These are phyloP conservation scores for Aphelenchoides avenae DNA, from an alignment of 1,140 invertebrate species.

Conservation along the genomic window DNA sequence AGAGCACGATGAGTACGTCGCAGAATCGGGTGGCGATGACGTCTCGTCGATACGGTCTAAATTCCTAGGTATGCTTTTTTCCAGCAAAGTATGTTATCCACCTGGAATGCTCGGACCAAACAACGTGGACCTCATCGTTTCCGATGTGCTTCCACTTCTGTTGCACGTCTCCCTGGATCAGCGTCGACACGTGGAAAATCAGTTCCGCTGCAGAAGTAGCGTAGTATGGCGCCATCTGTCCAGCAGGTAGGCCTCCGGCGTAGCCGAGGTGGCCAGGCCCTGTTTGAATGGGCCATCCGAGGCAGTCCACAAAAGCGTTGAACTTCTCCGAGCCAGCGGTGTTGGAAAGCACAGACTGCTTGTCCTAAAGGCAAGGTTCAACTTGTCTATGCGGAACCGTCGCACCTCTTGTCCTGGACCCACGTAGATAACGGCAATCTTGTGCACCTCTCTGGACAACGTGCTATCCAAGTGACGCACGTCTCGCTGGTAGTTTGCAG, in stretches of 20 bases:
- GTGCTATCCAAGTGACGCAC: slow-evolving; percentile 52
- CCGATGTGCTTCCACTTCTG: slow-evolving; percentile 58
- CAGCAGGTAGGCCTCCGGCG: slow-evolving; percentile 85
- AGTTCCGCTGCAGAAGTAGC: slow-evolving; percentile 86
- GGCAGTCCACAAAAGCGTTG: slow-evolving; percentile 77
- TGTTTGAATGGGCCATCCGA: slow-evolving; percentile 81
- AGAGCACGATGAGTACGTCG: slow-evolving; percentile 94
- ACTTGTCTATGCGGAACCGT: slow-evolving; percentile 70
- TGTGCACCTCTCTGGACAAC: slow-evolving; percentile 84
- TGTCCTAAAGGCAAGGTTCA: slow-evolving; percentile 36
- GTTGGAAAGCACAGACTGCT: slow-evolving; percentile 52
- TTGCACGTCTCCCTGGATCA: slow-evolving; percentile 70
- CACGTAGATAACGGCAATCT: slow-evolving; percentile 97
- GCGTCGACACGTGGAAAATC: slow-evolving; percentile 94
- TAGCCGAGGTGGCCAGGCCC: slow-evolving; percentile 94
- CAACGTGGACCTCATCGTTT: slow-evolving; percentile 98
- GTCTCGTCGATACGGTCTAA: slow-evolving; percentile 87
- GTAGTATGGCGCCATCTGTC: slow-evolving; percentile 85
- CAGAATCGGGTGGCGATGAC: slow-evolving; percentile 99
- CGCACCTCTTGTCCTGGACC: slow-evolving; percentile 92
- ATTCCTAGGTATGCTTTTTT: too few relatives aligned
- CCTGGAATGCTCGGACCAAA: slow-evolving; percentile 91
- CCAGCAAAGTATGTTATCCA: too few relatives aligned
- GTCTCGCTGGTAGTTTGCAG: slow-evolving; percentile 45
- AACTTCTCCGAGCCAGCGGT: slow-evolving; percentile 41